These are phyloP conservation scores for Portunus trituberculatus DNA, from an alignment of 1,140 invertebrate species.

Conservation along the genomic window DNA sequence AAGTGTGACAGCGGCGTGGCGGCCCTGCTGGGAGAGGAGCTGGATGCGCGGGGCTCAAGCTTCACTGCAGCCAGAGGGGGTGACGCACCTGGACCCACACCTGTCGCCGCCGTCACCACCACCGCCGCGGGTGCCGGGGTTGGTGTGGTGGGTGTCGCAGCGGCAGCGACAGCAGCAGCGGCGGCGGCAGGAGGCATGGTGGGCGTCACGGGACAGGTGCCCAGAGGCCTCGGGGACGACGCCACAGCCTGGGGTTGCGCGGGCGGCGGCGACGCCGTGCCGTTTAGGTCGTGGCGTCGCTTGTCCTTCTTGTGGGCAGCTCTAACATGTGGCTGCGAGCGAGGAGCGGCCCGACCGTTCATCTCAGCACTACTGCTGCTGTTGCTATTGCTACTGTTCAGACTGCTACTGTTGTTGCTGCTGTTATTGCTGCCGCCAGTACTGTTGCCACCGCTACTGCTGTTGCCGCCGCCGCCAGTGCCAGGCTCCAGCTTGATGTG, in stretches of 20 bases:
- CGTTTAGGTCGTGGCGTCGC: constrained; percentile 60
- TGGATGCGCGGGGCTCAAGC: constrained; percentile 29
- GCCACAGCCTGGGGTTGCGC: background rate
- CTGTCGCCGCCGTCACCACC: background rate
- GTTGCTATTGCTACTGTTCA: background rate
- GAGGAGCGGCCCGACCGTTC: constrained; percentile 72
- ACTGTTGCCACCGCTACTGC: constrained; percentile 77
- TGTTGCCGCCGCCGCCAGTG: constrained; percentile 63
- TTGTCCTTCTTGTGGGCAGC: constrained; percentile 69
- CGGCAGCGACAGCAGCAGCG: background rate
- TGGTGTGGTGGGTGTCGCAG: background rate
- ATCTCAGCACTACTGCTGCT: constrained; percentile 79
- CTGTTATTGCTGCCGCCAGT: background rate
- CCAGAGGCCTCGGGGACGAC: constrained; percentile 46
- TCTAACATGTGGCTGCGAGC: constrained; percentile 79
- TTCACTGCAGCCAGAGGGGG: constrained; percentile 39
- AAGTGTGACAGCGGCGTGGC: constrained; percentile 58
- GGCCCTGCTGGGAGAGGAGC: constrained; percentile 51
- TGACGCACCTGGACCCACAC: background rate
- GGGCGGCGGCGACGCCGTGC: constrained; percentile 59
- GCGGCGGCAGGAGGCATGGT: constrained; percentile 6
- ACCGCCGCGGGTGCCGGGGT: background rate
- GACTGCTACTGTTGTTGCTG: background rate
- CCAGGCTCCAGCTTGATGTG: constrained; percentile 78
- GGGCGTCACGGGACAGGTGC: constrained; percentile 13